phyloP scores from a whole-genome alignment of 1,140 invertebrate genomes.

The Bombus impatiens region DNA sequence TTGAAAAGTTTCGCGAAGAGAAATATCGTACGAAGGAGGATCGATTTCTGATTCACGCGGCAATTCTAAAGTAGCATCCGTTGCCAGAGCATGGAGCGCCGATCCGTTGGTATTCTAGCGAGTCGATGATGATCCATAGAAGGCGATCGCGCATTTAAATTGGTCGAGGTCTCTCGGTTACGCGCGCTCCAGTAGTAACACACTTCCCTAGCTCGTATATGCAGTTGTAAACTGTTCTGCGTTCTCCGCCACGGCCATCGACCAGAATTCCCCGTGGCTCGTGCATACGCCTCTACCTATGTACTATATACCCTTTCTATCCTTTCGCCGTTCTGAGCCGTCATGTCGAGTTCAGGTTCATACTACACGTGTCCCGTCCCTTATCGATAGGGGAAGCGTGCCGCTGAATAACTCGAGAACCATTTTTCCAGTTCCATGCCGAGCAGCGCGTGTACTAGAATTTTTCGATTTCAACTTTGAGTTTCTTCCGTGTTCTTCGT shows the following conservation, averaged over 20 bases:
- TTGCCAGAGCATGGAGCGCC: neutral
- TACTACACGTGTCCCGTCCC: conserved; percentile 51
- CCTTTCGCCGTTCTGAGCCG: conserved; percentile 54
- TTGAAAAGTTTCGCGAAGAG: no score
- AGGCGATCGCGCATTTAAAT: conserved; percentile 68
- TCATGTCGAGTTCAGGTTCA: conserved; percentile 63
- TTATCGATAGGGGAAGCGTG: conserved; percentile 39
- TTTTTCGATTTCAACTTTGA: no score
- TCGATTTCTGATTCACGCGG: no score
- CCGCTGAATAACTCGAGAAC: neutral
- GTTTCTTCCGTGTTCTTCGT: accelerated
- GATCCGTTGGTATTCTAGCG: conserved; percentile 47
- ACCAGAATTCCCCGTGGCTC: conserved; percentile 55
- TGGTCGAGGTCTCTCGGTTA: conserved; percentile 70
- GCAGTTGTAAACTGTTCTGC: conserved; percentile 61
- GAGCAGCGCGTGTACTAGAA: no score
- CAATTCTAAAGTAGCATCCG: neutral
- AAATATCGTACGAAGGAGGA: no score
- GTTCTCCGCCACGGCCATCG: conserved; percentile 64
- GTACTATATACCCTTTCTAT: conserved; percentile 4
- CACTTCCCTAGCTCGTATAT: conserved; percentile 58
- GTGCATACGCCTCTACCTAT: conserved; percentile 12
- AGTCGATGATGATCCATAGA: conserved; percentile 58
- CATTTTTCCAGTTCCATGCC: no score
- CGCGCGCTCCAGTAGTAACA: conserved; percentile 61